Conservation (phyloP, 2,113 vertebrate species). For the Caranx melampygus region DNA sequence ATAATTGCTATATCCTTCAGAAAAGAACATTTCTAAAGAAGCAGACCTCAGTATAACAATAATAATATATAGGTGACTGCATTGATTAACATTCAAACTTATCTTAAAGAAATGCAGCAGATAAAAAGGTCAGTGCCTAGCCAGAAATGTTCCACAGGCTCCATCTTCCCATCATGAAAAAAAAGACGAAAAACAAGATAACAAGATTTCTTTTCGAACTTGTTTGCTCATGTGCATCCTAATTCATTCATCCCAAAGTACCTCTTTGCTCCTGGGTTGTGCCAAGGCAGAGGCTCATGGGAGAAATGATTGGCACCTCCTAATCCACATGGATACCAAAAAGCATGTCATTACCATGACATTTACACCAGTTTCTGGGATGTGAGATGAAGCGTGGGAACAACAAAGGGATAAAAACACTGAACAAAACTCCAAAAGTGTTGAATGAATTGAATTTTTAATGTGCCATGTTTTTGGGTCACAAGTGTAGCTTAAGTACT, state of each 20-base stretch:
- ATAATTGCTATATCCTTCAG: conserved; percentile 9
- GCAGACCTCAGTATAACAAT: no score
- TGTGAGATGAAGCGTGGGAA: conserved; percentile 46
- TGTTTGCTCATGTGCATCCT: conserved; percentile 45
- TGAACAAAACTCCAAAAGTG: conserved; percentile 47
- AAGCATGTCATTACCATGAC: conserved; percentile 74
- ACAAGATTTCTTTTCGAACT: background rate
- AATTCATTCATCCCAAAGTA: conserved; percentile 66
- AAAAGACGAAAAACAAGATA: conserved; percentile 21
- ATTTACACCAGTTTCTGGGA: conserved; percentile 70
- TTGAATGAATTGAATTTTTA: conserved; percentile 46
- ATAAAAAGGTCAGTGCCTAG: conserved; percentile 45
- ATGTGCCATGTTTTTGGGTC: conserved; percentile 61
- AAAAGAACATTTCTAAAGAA: conserved; percentile 22
- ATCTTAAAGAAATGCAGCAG: conserved; percentile 20
- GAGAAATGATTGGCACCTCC: conserved; percentile 71
- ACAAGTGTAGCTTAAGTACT: conserved; percentile 42
- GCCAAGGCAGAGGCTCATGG: conserved; percentile 59
- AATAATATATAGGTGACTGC: background rate
- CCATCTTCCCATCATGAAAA: background rate
- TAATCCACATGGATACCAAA: conserved; percentile 66
- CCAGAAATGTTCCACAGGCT: no score
- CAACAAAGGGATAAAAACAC: conserved; percentile 52
- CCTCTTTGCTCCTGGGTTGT: conserved; percentile 55
- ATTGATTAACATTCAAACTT: conserved; percentile 37